Base-by-base conservation (phyloP, 2,797 vertebrate species). In the Spondyliosoma cantharus region DNA sequence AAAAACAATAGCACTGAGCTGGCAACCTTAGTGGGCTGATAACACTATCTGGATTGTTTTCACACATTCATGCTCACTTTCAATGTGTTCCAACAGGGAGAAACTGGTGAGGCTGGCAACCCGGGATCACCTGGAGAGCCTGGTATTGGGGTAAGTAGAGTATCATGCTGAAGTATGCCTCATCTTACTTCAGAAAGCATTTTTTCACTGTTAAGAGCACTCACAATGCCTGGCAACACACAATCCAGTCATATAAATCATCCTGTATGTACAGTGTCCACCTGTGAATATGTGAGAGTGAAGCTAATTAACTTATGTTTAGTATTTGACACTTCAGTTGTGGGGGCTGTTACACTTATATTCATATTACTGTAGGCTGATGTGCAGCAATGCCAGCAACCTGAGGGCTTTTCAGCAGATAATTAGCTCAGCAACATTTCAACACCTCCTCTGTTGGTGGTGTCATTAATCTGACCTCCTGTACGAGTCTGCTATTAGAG, bases 71-170 rank as follows among this genome's bases (percentile, higher is more conserved):
- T 58, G 6, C 3, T 43, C 20, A 20, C 74, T 74, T 71, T 76
- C 20, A n/a, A 42, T 87, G 57, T 86, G 19, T 43, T 64, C 27
- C 58, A 54, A 67, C 76, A 99, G 98, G 98, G 98, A 92, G 98
- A 99, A 90, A 96, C 89, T 3, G 98, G 98, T 53, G 98, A 99
- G 90, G 96, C 98, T 80, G 98, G 98, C 48, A 98, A 99, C 89
- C 98, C 98, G 22, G 98, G 98, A 57, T 91, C 97, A 63, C 91
- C 96, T 32, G 98, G 98, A 89, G 98, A 99, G 92, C 89, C 96
- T 52, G 98, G 98, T 78, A 76, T 92, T 25, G 90, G 87, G 37
- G 98, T 99, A 94, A 97, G 97, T 96, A 63, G 56, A 70, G 11
- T 11, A 17, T 66, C 37, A 61, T 77, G 24, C 49, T 5, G 12